phyloP scores from a whole-genome alignment of 2,888 invertebrate genomes.

The Sphaeridia pumilis region DNA sequence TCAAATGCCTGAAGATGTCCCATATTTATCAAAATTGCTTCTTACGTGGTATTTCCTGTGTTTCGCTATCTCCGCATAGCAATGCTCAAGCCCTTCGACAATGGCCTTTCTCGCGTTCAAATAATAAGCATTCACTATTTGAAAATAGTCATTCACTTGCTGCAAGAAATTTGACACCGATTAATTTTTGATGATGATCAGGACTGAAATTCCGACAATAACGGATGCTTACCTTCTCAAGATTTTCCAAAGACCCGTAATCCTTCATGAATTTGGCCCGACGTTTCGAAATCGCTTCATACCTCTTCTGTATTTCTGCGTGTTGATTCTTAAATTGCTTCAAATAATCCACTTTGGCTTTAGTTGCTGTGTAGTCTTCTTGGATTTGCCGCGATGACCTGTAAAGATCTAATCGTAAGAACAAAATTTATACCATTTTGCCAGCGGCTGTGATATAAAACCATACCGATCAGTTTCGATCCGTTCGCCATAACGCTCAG shows the following conservation, averaged over 20 bases:
- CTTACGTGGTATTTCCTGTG: conserved; percentile 14
- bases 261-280: neutral
- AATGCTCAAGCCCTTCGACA: conserved; percentile 6
- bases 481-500: too few species aligned
- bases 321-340: neutral
- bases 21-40: neutral
- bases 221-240: neutral
- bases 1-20: neutral
- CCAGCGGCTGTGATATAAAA: too few species aligned
- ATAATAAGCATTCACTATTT: conserved; percentile 4
- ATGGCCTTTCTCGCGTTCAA: conserved; percentile 3
- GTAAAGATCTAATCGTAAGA: too few species aligned
- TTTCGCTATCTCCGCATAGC: conserved; percentile 6
- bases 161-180: neutral
- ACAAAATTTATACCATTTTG: too few species aligned
- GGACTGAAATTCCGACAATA: neutral
- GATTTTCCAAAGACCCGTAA: neutral
- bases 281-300: conserved; percentile 2
- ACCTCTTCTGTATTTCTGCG: conserved; percentile 1
- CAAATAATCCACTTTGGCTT: conserved; percentile 1
- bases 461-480: too few species aligned
- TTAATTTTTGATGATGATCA: neutral
- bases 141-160: conserved; percentile 4
- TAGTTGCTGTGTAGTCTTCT: too few species aligned
- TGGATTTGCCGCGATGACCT: too few species aligned